phyloP scores from a whole-genome alignment of 2,888 invertebrate genomes.

The Monoplex corrugatus region DNA sequence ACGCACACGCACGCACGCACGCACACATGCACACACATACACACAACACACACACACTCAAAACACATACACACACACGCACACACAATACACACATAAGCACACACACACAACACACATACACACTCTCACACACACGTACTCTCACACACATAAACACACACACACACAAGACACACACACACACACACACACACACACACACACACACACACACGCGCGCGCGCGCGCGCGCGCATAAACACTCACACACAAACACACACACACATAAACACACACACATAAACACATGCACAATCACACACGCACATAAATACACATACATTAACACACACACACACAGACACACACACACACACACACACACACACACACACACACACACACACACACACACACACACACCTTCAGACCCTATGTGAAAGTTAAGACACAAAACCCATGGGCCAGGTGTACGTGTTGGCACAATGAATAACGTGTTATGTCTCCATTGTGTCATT shows the following conservation, averaged over 20 bases:
- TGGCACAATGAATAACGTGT: too few species aligned
- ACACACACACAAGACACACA: not conserved
- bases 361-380: not conserved
- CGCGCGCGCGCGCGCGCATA: not conserved
- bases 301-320: not conserved
- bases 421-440: too few species aligned
- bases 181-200: slow-evolving; percentile 35
- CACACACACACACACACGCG: slow-evolving; percentile 13
- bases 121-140: not conserved
- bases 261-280: not conserved
- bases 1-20: not conserved
- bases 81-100: slow-evolving; percentile 35
- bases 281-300: not conserved
- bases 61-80: not conserved
- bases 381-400: slow-evolving; percentile 3
- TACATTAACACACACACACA: not conserved
- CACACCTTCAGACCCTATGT: too few species aligned
- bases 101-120: not conserved
- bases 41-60: not conserved
- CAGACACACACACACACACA: not conserved
- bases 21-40: too few species aligned
- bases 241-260: not conserved
- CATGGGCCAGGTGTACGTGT: not conserved
- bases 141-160: not conserved
- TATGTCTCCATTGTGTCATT: too few species aligned